A percentile compares a stretch with the other conserved stretches of the same genome.
Evolutionary conservation across 1,140 invertebrate species (phyloP).

Genomic region (Aphelenchoides besseyi): DNA sequence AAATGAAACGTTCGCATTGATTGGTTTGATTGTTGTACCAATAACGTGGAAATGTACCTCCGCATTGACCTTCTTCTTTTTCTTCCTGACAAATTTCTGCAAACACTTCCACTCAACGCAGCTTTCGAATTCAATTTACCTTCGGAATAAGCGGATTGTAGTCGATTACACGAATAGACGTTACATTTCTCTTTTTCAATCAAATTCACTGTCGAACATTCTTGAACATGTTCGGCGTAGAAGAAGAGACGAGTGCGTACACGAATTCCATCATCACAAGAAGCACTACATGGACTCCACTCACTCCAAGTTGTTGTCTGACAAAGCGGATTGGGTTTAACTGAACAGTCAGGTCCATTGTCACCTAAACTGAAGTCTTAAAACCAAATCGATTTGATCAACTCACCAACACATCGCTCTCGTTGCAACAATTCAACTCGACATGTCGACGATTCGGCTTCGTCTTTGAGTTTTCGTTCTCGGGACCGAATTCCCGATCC

Average conservation of each 20-base stretch:
- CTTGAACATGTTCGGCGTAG: slow-evolving; percentile 59
- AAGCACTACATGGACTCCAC: slow-evolving; percentile 75
- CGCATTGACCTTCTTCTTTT: slow-evolving; percentile 67
- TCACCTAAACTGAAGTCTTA: slow-evolving; percentile 42
- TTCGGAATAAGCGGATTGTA: slow-evolving; percentile 57
- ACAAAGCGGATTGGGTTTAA: slow-evolving; percentile 58
- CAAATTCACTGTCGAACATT: slow-evolving; percentile 55
- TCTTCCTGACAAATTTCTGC: slow-evolving; percentile 62
- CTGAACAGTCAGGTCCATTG: slow-evolving; percentile 55
- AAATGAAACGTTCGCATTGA: slow-evolving; percentile 69
- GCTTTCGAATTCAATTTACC: slow-evolving; percentile 34
- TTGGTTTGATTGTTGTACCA: slow-evolving; percentile 67
- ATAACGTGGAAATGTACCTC: slow-evolving; percentile 68
- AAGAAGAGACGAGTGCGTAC: slow-evolving; percentile 63
- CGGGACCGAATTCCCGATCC: slow-evolving; percentile 67
- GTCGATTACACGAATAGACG: slow-evolving; percentile 51
- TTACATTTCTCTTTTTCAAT: slow-evolving; percentile 61
- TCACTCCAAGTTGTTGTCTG: slow-evolving; percentile 75
- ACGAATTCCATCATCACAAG: slow-evolving; percentile 72
- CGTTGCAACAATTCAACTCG: slow-evolving; percentile 62
- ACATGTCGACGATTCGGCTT: slow-evolving; percentile 62
- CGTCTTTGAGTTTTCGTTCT: slow-evolving; percentile 64
- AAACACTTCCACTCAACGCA: neutral
- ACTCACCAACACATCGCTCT: slow-evolving; percentile 64
- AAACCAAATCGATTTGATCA: neutral